Conservation (phyloP, 2,113 vertebrate genomes). For the Loxodonta africana region DNA sequence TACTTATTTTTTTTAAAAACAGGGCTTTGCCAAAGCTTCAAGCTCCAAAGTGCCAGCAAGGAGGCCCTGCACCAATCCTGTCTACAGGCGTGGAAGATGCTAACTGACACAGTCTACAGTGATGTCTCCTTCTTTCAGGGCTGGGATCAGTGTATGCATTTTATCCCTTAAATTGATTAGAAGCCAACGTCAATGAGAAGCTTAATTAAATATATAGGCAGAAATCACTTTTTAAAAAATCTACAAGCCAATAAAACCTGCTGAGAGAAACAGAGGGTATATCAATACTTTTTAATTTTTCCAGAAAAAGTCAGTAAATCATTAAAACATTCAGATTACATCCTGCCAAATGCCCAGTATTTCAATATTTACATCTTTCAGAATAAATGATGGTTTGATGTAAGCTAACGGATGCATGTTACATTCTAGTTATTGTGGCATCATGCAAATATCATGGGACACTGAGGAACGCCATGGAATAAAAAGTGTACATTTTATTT, state of each 20-base stretch:
- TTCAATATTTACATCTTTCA: conserved; percentile 70
- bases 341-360: conserved; percentile 30
- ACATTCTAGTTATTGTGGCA: conserved; percentile 40
- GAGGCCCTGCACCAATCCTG: background rate
- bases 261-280: conserved; percentile 14
- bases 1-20: background rate
- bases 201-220: conserved; percentile 65
- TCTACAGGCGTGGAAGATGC: background rate
- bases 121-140: background rate
- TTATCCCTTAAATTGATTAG: conserved; percentile 57
- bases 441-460: conserved; percentile 56
- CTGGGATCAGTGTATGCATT: background rate
- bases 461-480: conserved; percentile 22
- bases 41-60: background rate
- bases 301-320: conserved; percentile 63
- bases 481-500: conserved; percentile 44
- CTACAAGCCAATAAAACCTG: conserved; percentile 47
- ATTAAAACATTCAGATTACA: conserved; percentile 50
- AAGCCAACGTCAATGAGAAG: conserved; percentile 47
- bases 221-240: conserved; percentile 64
- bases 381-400: conserved; percentile 61
- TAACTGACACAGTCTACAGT: background rate
- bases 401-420: conserved; percentile 59
- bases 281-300: conserved; percentile 9
- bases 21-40: background rate